These are phyloP conservation scores for Catostylus mosaicus DNA, from an alignment of 30 jellyfish, hydroid and myxozoan genomes.

Conservation along the genomic window DNA sequence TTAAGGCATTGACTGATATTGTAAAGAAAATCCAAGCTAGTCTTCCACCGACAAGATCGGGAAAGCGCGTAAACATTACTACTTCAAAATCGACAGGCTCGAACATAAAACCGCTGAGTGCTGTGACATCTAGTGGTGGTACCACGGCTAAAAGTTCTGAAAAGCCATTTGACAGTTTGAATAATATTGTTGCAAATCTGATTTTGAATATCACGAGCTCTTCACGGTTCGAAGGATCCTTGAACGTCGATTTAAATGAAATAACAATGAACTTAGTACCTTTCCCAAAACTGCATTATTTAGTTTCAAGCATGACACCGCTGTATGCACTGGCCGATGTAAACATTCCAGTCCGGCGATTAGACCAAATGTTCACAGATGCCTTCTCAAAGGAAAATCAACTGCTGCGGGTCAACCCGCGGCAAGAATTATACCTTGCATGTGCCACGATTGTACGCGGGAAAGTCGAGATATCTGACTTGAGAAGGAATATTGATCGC, in stretches of 20 bases:
- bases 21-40: constrained; percentile 65
- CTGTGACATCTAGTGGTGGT: constrained; percentile 58
- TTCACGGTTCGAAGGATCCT: constrained; percentile 91
- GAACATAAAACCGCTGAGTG: constrained; percentile 37
- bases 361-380: constrained; percentile 96
- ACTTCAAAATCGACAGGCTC: constrained; percentile 20
- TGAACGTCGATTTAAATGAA: constrained; percentile 91
- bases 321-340: constrained; percentile 75
- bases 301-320: constrained; percentile 95
- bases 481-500: constrained; percentile 89
- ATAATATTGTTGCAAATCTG: constrained; percentile 87
- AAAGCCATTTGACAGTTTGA: constrained; percentile 85
- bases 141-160: constrained; percentile 37
- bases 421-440: constrained; percentile 84
- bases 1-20: constrained; percentile 79
- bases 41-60: constrained; percentile 62
- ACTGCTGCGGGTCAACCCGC: constrained; percentile 84
- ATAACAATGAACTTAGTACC: constrained; percentile 92
- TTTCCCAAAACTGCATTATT: constrained; percentile 90
- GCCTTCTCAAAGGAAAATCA: constrained; percentile 89
- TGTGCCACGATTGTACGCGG: constrained; percentile 93
- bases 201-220: constrained; percentile 86
- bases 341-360: constrained; percentile 65
- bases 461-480: constrained; percentile 88
- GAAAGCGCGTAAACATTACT: constrained; percentile 59